Evolutionary conservation across 2,888 invertebrate species (phyloP), one percentile per base, ranked within the genome.

Genomic region (Fragum whitleyi): DNA sequence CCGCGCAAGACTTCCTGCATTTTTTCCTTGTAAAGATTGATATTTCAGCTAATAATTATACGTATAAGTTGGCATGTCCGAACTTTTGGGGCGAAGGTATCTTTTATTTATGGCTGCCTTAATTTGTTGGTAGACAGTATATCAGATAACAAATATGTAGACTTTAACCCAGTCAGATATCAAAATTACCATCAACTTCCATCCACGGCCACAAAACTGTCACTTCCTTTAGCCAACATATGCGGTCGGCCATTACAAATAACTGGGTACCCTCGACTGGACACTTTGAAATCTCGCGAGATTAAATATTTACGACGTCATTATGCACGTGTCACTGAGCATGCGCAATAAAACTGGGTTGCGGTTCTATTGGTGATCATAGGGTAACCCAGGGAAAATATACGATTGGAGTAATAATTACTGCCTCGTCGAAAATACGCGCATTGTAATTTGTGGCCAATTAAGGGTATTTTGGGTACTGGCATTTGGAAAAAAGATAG

Each of bases 261-360:
- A n/a, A 70, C 36, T 16, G 55, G 55, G 70, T 55, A 29, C 55
- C 55, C 70, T 57, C 55, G 36, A 36, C 36, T 36, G 70, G 70
- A 57, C 57, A 70, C 70, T 70, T 70, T 70, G 39, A 70, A 70
- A 53, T 36, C 57, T n/a, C 57, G 55, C 70, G 70, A 79, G 74
- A 79, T 79, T 78, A 82, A 77, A 81, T 77, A 77, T 81, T 81
- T 77, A 81, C 74, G 59, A 57, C 74, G 23, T 42, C 61, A 74
- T 71, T 81, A 77, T 81, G 67, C 47, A 77, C 77, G 77, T 65
- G 71, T 81, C 77, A 77, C n/a, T 53, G 81, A 55, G 42, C 71
- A 47, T 42, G 23, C 51, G 74, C 77, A 74, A 73, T 77, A 77
- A 67, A 62, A 65, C 39, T 53, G 11, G 26, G 23, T 32, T 42